phyloP scores from a whole-genome alignment of 2,797 vertebrate species.

The Sebastes minor region DNA sequence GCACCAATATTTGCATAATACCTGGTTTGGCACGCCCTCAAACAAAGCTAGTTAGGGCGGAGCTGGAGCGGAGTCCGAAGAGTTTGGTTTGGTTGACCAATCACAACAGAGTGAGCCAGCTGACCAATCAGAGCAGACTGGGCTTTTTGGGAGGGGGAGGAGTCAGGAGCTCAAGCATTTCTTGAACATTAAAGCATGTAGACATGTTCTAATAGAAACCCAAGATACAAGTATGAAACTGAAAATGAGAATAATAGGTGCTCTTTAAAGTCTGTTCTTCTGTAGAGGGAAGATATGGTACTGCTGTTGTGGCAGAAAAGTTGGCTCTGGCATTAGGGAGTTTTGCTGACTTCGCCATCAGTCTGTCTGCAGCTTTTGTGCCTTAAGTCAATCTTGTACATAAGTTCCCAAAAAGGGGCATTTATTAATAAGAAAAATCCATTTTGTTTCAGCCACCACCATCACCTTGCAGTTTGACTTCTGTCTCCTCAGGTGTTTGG shows the following conservation, averaged over 20 bases:
- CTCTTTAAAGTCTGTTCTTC: not conserved
- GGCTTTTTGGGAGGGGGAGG: no score
- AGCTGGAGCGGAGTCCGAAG: no score
- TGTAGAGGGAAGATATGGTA: not conserved
- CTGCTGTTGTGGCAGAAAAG: not conserved
- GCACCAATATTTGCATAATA: no score
- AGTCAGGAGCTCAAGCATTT: rapidly evolving
- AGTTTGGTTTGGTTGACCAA: no score
- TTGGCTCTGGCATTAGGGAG: not conserved
- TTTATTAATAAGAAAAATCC: not conserved
- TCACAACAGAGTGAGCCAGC: no score
- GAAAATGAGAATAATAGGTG: no score
- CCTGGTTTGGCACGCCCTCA: no score
- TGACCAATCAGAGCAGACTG: no score
- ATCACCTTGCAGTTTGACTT: not conserved
- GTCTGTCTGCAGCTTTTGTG: constrained; percentile 4
- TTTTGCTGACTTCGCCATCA: not conserved
- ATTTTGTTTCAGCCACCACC: not conserved
- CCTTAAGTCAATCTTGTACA: not conserved
- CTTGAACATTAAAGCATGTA: no score
- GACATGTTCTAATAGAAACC: no score
- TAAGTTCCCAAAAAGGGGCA: not conserved
- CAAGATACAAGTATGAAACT: no score
- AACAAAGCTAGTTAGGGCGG: no score
- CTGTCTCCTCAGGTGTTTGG: constrained; percentile 15